Evolutionary conservation across 2,797 vertebrate species (phyloP), one percentile per base, ranked within the genome.

Genomic region (Sebastes ruberrimus): DNA sequence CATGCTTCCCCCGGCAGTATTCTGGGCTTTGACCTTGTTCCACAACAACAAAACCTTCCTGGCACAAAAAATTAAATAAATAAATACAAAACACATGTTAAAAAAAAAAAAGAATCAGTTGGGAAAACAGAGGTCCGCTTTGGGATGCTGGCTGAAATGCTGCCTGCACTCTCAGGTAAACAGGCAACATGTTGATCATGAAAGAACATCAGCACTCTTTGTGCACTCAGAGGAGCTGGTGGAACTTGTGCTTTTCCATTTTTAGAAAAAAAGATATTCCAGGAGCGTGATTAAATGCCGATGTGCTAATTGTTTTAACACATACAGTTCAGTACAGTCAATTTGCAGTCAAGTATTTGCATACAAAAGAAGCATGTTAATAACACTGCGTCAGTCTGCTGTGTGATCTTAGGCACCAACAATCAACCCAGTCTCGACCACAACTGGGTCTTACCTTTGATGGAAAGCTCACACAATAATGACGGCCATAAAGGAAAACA

Each of bases 1-100:
- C 85, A 84, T 83, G 78, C 74, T 66, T 76, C 72, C 81, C 80
- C 74, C 76, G 64, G 85, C 80, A 86, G 73, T 64, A 81, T 79
- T 76, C 71, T 72, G 57, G 71, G 32, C 72, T 73, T 67, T 87
- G 82, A 91, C 88, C 90, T 88, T 86, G 65, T 88, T 89, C 67
- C 57, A 35, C 71, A 84, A 61, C 64, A 85, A 65, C 74, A 81
- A 80, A 78, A 63, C 73, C 64, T 80, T 84, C 64, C 70, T 60
- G 64, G 78, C 2, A 76, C 18, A 52, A 52, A 52, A 81, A 75
- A 70, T 32, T 7, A 72, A 66, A 69, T 18, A 62, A 52, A 83
- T 28, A 66, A 69, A 67, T 10, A 27, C 10, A 49, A 65, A 22
- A 79, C 22, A 63, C 57, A 62, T 3, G 49, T 7, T 20, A 9